Conservation (phyloP, 2,797 vertebrate species). For the Myotis vivesi region DNA sequence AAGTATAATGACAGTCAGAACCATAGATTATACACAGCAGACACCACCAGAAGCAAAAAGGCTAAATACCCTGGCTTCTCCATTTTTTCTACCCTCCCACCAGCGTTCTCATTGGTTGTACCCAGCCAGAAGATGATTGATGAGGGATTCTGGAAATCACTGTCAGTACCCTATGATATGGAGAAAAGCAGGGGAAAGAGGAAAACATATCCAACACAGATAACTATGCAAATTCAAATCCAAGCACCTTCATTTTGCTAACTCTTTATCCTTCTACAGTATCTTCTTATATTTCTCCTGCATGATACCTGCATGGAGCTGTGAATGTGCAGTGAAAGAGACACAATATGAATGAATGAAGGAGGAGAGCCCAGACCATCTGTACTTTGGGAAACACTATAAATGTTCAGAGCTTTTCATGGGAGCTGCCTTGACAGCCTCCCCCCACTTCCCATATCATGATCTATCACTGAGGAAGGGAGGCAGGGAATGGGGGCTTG, state of each 20-base stretch:
- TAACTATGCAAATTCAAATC: constrained; percentile 5
- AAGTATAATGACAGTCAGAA: background rate
- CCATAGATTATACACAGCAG: background rate
- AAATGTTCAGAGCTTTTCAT: constrained; percentile 11
- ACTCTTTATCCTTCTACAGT: constrained; percentile 4
- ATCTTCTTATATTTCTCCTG: constrained; percentile 4
- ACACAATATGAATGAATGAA: background rate
- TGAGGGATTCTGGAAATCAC: background rate
- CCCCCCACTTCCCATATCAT: background rate
- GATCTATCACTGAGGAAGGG: background rate
- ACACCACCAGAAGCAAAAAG: background rate
- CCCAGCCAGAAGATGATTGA: background rate
- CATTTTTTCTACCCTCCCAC: background rate
- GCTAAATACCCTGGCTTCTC: background rate
- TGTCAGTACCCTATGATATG: background rate
- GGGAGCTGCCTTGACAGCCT: background rate
- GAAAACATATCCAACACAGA: background rate
- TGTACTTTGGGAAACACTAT: background rate
- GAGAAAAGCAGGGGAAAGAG: background rate
- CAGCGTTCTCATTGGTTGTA: background rate
- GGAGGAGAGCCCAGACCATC: background rate
- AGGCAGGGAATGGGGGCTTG: background rate
- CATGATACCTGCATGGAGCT: background rate
- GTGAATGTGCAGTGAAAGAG: background rate
- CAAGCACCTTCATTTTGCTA: constrained; percentile 34